A percentile compares a stretch with the other conserved stretches of the same genome.
Evolutionary conservation across 2,888 invertebrate genomes (phyloP).

Genomic region (Rhorus exstirpatorius): DNA sequence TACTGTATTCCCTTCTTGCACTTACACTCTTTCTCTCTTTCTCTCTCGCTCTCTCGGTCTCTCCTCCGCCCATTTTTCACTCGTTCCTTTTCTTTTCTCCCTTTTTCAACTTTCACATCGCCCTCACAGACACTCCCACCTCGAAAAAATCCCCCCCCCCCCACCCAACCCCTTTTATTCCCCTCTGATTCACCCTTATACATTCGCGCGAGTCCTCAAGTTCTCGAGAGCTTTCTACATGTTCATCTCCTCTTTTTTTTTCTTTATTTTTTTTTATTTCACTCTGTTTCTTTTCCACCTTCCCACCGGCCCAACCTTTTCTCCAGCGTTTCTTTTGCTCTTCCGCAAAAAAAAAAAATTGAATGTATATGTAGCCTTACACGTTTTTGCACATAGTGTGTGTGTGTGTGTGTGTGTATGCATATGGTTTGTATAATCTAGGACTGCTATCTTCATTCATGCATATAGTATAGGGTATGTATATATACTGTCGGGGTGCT

Average conservation of each 20-base stretch:
- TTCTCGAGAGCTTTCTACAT: slow-evolving; percentile 51
- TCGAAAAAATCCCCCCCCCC: slow-evolving; percentile 69
- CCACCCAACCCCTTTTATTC: slow-evolving; percentile 43
- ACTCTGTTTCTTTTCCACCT: slow-evolving; percentile 59
- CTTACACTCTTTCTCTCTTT: slow-evolving; percentile 54
- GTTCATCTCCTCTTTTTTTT: slow-evolving; percentile 12
- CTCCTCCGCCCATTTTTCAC: slow-evolving; percentile 54
- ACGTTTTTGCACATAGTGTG: background rate
- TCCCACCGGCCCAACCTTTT: slow-evolving; percentile 41
- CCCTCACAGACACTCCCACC: slow-evolving; percentile 71
- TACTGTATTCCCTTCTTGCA: slow-evolving; percentile 61
- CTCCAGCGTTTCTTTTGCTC: slow-evolving; percentile 49
- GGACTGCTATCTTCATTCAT: slow-evolving; percentile 21
- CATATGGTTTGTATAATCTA: background rate
- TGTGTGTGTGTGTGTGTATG: background rate
- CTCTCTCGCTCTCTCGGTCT: slow-evolving; percentile 9
- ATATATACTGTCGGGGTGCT: background rate
- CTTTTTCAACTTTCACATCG: slow-evolving; percentile 48
- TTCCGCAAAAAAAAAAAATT: slow-evolving; percentile 25
- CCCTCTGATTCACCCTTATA: slow-evolving; percentile 71
- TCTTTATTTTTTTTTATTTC: slow-evolving; percentile 35
- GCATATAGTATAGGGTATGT: background rate
- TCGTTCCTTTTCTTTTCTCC: slow-evolving; percentile 58
- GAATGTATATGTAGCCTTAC: background rate
- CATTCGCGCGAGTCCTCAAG: slow-evolving; percentile 70